Evolutionary conservation across 2,797 vertebrate species (phyloP).

Genomic region (Ceryle rudis): DNA sequence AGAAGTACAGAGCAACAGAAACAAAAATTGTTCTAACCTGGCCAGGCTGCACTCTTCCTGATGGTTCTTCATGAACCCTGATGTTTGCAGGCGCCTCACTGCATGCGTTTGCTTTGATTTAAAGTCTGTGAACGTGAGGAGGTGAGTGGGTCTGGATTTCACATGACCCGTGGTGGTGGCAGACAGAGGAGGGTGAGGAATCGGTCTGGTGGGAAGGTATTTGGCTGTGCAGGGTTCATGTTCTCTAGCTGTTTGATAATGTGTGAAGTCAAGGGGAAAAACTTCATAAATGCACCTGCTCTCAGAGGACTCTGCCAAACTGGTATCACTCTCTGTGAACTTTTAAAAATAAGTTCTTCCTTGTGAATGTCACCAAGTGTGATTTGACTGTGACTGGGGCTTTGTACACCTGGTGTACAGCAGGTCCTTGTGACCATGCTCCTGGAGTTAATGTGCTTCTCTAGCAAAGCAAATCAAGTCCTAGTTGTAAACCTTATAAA

Average conservation of each 20-base stretch:
- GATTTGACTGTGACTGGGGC: neutral
- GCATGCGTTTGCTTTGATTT: neutral
- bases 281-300: neutral
- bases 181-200: neutral
- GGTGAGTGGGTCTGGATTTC: neutral
- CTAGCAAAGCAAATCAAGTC: neutral
- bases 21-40: neutral
- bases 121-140: neutral
- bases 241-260: neutral
- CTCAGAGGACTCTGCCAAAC: neutral
- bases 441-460: neutral
- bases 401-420: fast-evolving
- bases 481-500: neutral
- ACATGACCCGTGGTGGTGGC: fast-evolving
- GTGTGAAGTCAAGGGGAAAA: neutral
- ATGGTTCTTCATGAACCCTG: neutral
- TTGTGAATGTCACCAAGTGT: neutral
- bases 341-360: neutral
- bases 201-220: neutral
- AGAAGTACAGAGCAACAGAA: neutral
- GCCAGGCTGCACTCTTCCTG: neutral
- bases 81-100: neutral
- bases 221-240: neutral
- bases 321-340: neutral
- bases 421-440: neutral